phyloP scores from a whole-genome alignment of 1,140 invertebrate genomes.

The Drosophila azteca region DNA sequence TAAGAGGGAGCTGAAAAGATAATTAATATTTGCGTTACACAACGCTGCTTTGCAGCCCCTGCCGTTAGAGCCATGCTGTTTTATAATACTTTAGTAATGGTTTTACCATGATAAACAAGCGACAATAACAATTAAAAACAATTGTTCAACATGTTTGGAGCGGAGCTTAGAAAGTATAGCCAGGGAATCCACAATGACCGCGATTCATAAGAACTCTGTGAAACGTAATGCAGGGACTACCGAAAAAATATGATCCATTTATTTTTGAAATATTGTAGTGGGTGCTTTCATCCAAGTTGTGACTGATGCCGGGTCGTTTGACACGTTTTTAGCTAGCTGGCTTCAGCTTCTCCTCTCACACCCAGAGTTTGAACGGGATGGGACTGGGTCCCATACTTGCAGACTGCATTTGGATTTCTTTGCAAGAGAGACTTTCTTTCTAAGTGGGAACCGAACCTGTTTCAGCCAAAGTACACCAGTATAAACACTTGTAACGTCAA shows the following conservation, averaged over 20 bases:
- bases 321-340: too few species aligned
- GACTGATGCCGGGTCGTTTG: slow-evolving; percentile 10
- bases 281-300: too few species aligned
- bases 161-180: background rate
- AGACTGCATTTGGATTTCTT: slow-evolving; percentile 22
- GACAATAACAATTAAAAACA: slow-evolving; percentile 2
- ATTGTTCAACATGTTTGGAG: background rate
- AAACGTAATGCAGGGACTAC: background rate
- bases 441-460: slow-evolving; percentile 64
- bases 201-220: too few species aligned
- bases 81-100: slow-evolving; percentile 15
- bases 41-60: background rate
- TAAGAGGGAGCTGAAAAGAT: background rate
- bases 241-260: background rate
- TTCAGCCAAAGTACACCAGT: slow-evolving; percentile 23
- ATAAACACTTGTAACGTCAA: slow-evolving; percentile 30
- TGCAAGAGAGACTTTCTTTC: slow-evolving; percentile 66
- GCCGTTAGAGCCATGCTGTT: slow-evolving; percentile 36
- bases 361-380: background rate
- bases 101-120: background rate
- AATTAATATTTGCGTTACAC: background rate
- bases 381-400: background rate
- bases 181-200: background rate
- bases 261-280: background rate
- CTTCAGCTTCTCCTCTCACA: slow-evolving; percentile 3